Evolutionary conservation across 2,797 vertebrate species (phyloP).

Genomic region (Glossophaga mutica): DNA sequence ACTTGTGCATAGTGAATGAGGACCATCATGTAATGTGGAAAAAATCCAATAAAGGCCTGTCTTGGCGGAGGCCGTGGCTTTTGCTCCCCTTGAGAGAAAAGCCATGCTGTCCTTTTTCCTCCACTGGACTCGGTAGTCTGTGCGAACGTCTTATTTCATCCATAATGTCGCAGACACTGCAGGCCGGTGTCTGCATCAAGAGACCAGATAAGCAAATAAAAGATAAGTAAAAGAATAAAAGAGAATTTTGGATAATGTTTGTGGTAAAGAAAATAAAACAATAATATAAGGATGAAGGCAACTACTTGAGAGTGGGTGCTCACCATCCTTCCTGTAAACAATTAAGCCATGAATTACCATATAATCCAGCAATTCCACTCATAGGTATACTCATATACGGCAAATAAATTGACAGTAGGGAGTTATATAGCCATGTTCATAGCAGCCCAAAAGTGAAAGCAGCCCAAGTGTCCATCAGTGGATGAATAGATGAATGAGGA

Average conservation of each 20-base stretch:
- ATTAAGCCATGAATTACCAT: background rate
- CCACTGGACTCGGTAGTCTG: too few relatives aligned
- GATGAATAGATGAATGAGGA: background rate
- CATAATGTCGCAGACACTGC: too few relatives aligned
- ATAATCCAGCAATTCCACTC: background rate
- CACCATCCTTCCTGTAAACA: background rate
- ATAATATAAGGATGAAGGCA: background rate
- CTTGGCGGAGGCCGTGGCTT: too few relatives aligned
- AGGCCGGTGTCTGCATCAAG: too few relatives aligned
- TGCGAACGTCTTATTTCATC: too few relatives aligned
- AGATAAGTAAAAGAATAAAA: background rate
- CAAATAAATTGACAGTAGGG: background rate
- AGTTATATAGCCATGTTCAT: background rate
- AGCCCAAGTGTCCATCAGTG: background rate
- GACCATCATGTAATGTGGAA: too few relatives aligned
- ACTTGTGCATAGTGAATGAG: too few relatives aligned
- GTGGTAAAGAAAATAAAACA: background rate
- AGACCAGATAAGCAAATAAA: background rate
- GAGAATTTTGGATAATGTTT: background rate
- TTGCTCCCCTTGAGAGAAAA: too few relatives aligned
- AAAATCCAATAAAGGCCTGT: too few relatives aligned
- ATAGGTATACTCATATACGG: background rate
- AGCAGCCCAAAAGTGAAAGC: background rate
- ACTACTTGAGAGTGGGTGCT: background rate
- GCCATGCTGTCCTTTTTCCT: too few relatives aligned